phyloP scores from a whole-genome alignment of 1,140 invertebrate species.

The Macrocentrus cingulum region DNA sequence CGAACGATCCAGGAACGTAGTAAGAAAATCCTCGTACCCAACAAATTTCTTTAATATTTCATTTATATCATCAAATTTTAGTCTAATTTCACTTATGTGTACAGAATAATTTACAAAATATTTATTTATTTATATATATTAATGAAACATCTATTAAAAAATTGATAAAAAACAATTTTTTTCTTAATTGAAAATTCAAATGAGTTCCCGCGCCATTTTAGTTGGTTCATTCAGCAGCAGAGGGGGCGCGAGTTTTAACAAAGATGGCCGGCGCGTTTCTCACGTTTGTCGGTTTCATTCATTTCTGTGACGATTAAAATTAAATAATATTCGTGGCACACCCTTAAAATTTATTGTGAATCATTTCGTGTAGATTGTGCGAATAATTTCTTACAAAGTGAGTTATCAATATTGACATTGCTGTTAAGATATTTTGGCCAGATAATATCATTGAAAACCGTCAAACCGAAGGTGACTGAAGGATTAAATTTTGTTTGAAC shows the following conservation, averaged over 20 bases:
- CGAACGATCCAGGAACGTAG: not conserved
- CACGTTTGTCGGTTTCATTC: conserved; percentile 39
- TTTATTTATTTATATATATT: no score
- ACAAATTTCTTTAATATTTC: conserved; percentile 9
- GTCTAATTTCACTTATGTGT: not conserved
- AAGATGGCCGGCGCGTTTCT: conserved; percentile 40
- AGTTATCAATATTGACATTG: no score
- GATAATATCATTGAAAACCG: no score
- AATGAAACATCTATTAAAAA: no score
- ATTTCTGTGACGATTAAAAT: conserved; percentile 32
- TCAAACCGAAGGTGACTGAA: no score
- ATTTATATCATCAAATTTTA: not conserved
- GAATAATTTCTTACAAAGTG: no score
- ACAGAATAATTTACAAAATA: no score
- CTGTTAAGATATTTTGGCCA: no score
- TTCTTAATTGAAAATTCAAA: conserved; percentile 2
- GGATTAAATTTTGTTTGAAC: no score
- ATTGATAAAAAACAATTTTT: no score
- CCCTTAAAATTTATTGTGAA: conserved; percentile 2
- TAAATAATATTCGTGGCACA: conserved; percentile 36
- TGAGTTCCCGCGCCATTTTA: not conserved
- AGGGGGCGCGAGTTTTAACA: conserved; percentile 16
- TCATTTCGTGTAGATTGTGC: no score
- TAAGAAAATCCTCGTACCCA: not conserved
- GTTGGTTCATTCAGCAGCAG: not conserved